phyloP scores from a whole-genome alignment of 1,140 invertebrate species.

The Brachionus rubens region DNA sequence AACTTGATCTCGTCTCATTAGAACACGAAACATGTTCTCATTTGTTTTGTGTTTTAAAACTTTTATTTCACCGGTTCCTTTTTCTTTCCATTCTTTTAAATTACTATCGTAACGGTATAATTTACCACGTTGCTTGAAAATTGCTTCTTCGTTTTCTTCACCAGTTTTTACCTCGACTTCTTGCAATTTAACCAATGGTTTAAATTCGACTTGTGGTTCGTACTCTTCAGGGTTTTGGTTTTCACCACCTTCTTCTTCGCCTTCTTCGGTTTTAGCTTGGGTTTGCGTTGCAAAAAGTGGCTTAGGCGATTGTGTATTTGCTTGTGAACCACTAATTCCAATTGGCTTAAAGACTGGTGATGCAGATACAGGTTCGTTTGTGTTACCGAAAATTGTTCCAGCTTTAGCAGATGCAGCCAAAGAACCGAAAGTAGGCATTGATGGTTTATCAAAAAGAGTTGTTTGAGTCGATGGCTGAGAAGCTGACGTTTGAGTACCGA shows the following conservation, averaged over 20 bases:
- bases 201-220: slow-evolving; percentile 45
- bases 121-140: slow-evolving; percentile 61
- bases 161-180: slow-evolving; percentile 68
- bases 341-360: background rate
- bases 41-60: slow-evolving; percentile 48
- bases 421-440: background rate
- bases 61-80: slow-evolving; percentile 62
- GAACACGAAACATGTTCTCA: slow-evolving; percentile 51
- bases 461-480: background rate
- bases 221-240: slow-evolving; percentile 42
- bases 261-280: background rate
- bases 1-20: slow-evolving; percentile 62
- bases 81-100: slow-evolving; percentile 60
- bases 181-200: slow-evolving; percentile 28
- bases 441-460: background rate
- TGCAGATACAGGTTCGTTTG: background rate
- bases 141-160: slow-evolving; percentile 73
- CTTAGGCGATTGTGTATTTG: background rate
- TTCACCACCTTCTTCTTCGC: slow-evolving; percentile 1
- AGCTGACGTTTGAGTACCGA: background rate
- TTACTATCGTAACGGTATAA: slow-evolving; percentile 50
- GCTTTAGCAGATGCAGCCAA: background rate
- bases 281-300: background rate
- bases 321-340: background rate
- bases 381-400: background rate